These are phyloP conservation scores for Brachionus rubens DNA, from an alignment of 1,140 invertebrate genomes.

Conservation along the genomic window DNA sequence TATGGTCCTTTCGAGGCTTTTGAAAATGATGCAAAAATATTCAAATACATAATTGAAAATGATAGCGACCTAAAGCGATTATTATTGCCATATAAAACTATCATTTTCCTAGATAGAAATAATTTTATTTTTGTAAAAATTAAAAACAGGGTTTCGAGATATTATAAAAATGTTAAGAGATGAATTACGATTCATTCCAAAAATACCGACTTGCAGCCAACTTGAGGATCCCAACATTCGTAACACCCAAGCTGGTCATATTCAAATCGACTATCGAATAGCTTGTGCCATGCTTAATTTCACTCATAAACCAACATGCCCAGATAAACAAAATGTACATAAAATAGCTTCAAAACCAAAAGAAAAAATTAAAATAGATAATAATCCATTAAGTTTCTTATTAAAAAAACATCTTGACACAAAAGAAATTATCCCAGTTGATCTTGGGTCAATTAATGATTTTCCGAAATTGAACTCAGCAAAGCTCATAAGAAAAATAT, in stretches of 20 bases:
- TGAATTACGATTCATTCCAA: neutral
- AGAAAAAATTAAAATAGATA: constrained; percentile 20
- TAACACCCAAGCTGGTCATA: constrained; percentile 33
- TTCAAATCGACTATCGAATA: constrained; percentile 14
- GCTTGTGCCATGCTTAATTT: constrained; percentile 15
- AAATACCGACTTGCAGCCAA: constrained; percentile 30
- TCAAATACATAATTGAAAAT: constrained; percentile 20
- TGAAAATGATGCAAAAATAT: constrained; percentile 26
- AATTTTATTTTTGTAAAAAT: constrained; percentile 35
- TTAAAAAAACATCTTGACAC: constrained; percentile 21
- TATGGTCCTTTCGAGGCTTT: no score
- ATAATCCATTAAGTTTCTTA: constrained; percentile 4
- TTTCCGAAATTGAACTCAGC: constrained; percentile 25
- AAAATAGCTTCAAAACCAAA: constrained; percentile 18
- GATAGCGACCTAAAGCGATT: constrained; percentile 5
- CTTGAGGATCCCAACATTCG: constrained; percentile 29
- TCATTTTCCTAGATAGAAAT: constrained; percentile 26
- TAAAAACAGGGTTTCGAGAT: constrained; percentile 33
- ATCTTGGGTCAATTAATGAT: constrained; percentile 9
- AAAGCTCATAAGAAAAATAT: constrained; percentile 12
- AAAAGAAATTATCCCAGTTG: constrained; percentile 20
- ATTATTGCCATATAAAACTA: constrained; percentile 26
- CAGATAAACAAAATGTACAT: neutral
- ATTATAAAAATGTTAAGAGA: constrained; percentile 18
- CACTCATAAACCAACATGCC: constrained; percentile 2